These are phyloP conservation scores for Drosophila nigromelanica DNA, from an alignment of 1,140 invertebrate genomes.

Conservation along the genomic window DNA sequence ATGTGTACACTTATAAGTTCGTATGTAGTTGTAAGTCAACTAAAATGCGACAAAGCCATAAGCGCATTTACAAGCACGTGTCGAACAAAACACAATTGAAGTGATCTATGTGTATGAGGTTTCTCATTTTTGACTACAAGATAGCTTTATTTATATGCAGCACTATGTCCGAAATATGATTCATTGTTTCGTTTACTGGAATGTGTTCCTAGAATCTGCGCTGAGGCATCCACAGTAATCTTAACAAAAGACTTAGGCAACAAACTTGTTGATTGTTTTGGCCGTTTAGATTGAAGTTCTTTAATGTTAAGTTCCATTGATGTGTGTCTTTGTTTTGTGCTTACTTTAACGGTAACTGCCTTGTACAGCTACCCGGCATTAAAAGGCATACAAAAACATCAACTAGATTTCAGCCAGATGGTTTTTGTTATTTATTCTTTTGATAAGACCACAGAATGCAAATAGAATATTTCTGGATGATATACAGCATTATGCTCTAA, in stretches of 20 bases:
- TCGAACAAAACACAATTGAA: conserved; percentile 49
- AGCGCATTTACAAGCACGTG: conserved; percentile 61
- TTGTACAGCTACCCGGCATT: conserved; percentile 53
- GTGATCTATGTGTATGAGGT: conserved; percentile 13
- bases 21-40: not conserved
- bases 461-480: conserved; percentile 36
- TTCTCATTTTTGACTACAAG: not conserved
- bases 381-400: conserved; percentile 13
- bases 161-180: conserved; percentile 46
- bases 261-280: conserved; percentile 65
- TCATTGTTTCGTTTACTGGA: conserved; percentile 45
- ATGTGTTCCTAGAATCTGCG: conserved; percentile 55
- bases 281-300: conserved; percentile 64
- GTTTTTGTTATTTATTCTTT: conserved; percentile 8
- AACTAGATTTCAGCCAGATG: conserved; percentile 16
- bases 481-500: conserved; percentile 62
- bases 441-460: conserved; percentile 59
- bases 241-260: conserved; percentile 74
- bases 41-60: conserved; percentile 2
- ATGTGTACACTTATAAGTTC: not conserved
- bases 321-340: conserved; percentile 19
- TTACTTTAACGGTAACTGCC: conserved; percentile 50
- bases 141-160: conserved; percentile 1
- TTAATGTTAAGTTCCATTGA: conserved; percentile 29
- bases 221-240: conserved; percentile 25